Evolutionary conservation across 37 sponge, comb jelly and placozoan species (phyloP).

Genomic region (Ianthella basta): DNA sequence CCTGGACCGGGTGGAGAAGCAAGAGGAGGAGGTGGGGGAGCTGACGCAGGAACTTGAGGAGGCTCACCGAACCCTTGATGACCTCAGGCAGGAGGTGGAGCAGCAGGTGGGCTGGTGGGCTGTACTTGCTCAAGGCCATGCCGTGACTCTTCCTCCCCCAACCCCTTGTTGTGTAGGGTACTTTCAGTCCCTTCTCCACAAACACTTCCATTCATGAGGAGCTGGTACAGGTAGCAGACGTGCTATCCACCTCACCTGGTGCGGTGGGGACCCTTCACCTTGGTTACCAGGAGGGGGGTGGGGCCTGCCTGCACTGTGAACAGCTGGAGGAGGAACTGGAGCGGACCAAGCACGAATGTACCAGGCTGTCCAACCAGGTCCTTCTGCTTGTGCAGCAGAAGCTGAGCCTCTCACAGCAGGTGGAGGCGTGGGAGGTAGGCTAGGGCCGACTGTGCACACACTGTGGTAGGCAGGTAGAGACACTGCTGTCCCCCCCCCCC

Average conservation of each 20-base stretch:
- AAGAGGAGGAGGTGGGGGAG: slow-evolving; percentile 1
- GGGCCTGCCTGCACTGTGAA: slow-evolving; percentile 22
- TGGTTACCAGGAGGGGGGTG: too few relatives aligned
- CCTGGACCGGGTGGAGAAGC: slow-evolving; percentile 16
- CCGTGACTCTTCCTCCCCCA: too few relatives aligned
- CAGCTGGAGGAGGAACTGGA: slow-evolving; percentile 21
- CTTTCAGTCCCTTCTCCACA: neutral
- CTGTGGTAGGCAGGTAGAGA: neutral
- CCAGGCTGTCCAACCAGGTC: slow-evolving; percentile 44
- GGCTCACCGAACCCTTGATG: slow-evolving; percentile 5
- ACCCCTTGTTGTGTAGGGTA: too few relatives aligned
- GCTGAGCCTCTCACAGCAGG: slow-evolving; percentile 46
- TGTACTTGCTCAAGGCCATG: too few relatives aligned
- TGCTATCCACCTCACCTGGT: neutral
- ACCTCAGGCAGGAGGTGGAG: slow-evolving; percentile 28
- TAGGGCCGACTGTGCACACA: neutral
- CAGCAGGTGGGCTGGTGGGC: neutral
- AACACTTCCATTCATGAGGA: slow-evolving; percentile 11
- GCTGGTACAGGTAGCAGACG: neutral
- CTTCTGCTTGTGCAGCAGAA: slow-evolving; percentile 57
- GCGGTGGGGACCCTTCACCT: neutral
- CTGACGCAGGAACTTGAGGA: slow-evolving; percentile 13
- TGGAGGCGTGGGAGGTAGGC: slow-evolving; percentile 68
- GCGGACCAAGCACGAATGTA: slow-evolving; percentile 12
- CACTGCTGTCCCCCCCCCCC: too few relatives aligned